Percentiles rank a stretch among this genome's conserved stretches.
Conservation (phyloP, 2,797 vertebrate species). For the Melanotaenia maccullochi region DNA sequence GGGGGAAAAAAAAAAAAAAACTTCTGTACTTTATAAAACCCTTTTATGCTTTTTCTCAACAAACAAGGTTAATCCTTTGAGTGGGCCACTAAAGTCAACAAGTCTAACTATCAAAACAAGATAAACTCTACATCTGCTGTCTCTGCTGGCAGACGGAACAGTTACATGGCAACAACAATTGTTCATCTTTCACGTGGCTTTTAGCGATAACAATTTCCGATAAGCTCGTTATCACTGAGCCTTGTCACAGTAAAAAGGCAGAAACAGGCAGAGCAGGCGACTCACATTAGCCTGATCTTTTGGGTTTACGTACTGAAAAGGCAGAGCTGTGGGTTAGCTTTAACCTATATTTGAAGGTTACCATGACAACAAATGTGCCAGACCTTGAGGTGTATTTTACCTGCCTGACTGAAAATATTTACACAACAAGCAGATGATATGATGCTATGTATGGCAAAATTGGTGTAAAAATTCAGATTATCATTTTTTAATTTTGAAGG, state of each 20-base stretch:
- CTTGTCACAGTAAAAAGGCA: slow-evolving; percentile 39
- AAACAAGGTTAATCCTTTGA: slow-evolving; percentile 21
- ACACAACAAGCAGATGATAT: slow-evolving; percentile 3
- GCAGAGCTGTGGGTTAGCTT: slow-evolving; percentile 13
- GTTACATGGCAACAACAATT: slow-evolving; percentile 30
- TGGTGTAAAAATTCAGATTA: not conserved
- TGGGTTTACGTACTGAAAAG: slow-evolving; percentile 37
- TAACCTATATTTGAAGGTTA: slow-evolving; percentile 13
- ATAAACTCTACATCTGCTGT: slow-evolving; percentile 14
- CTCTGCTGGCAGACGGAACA: slow-evolving; percentile 14
- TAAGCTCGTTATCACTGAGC: slow-evolving; percentile 32
- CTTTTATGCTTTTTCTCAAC: not conserved
- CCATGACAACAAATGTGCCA: slow-evolving; percentile 24
- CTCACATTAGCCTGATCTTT: slow-evolving; percentile 7
- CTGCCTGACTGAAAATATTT: slow-evolving; percentile 3
- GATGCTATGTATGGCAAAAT: not conserved
- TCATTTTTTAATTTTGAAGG: not conserved
- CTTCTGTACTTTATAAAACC: not conserved
- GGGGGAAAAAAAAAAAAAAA: slow-evolving; percentile 7
- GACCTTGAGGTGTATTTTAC: not conserved
- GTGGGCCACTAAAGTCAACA: slow-evolving; percentile 15
- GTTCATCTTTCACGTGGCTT: slow-evolving; percentile 18
- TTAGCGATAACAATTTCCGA: slow-evolving; percentile 21
- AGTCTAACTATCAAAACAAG: slow-evolving; percentile 25
- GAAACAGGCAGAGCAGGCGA: slow-evolving; percentile 22